Conservation (phyloP, 2,888 invertebrate genomes). For the Prosapia bicincta region DNA sequence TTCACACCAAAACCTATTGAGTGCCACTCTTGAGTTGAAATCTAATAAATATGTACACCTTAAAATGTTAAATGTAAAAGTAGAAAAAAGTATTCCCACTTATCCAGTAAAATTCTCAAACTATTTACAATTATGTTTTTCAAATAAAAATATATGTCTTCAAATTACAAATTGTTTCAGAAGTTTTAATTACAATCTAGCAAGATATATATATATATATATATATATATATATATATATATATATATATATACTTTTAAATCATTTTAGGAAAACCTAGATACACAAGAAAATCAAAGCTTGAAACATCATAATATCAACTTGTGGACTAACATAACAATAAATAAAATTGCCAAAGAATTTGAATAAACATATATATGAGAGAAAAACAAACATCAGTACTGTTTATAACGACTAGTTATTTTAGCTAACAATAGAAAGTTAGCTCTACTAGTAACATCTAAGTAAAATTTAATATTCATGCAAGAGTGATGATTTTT, state of each 20-base stretch:
- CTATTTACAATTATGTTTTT: neutral
- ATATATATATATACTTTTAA: no score
- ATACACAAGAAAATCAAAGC: neutral
- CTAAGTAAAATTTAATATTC: no score
- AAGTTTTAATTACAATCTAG: neutral
- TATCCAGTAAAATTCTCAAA: neutral
- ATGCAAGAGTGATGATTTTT: no score
- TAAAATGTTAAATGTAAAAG: neutral
- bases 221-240: no score
- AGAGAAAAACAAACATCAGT: neutral
- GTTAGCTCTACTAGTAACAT: no score
- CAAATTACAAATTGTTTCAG: neutral
- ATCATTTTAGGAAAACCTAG: neutral
- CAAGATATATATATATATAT: neutral
- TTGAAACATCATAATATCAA: neutral
- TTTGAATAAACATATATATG: neutral
- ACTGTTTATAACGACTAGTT: neutral
- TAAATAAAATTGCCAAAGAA: neutral
- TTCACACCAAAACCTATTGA: neutral
- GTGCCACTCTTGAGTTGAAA: neutral
- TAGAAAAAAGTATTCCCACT: neutral
- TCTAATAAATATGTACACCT: neutral
- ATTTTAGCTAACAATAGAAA: no score
- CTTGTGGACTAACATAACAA: neutral
- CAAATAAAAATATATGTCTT: neutral